Conservation (phyloP, 2,888 invertebrate species). For the Protonemura montana region DNA sequence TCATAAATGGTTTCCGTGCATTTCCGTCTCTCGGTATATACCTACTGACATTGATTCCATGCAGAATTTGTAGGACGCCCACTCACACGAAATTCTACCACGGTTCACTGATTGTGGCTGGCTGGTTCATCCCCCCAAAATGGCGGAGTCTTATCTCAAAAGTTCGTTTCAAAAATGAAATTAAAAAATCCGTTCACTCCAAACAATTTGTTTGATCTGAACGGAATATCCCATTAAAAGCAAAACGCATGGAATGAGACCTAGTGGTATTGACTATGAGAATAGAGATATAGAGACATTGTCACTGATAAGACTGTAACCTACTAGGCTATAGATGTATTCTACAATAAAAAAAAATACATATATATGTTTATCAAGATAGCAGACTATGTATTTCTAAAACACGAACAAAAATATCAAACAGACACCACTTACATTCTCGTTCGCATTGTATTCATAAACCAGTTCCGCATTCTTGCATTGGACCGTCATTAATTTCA, state of each 20-base stretch:
- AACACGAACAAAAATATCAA: not conserved
- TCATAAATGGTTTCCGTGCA: not conserved
- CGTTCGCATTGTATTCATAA: constrained; percentile 36
- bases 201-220: not conserved
- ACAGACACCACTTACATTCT: constrained; percentile 30
- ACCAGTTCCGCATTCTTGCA: constrained; percentile 28
- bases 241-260: not conserved
- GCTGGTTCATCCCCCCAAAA: not conserved
- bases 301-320: not conserved
- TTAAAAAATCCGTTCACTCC: not conserved
- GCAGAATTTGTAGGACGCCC: not conserved
- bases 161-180: not conserved
- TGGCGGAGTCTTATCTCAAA: not conserved
- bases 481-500: constrained; percentile 22
- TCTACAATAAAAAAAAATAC: constrained; percentile 1
- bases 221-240: too few species aligned
- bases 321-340: not conserved
- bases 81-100: not conserved
- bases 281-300: not conserved
- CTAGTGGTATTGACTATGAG: not conserved
- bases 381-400: not conserved
- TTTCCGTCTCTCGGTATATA: not conserved
- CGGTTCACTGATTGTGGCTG: not conserved
- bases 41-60: not conserved
- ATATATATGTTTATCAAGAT: not conserved